These are phyloP conservation scores for Philaenus spumarius DNA, from an alignment of 1,140 invertebrate genomes.

Conservation along the genomic window DNA sequence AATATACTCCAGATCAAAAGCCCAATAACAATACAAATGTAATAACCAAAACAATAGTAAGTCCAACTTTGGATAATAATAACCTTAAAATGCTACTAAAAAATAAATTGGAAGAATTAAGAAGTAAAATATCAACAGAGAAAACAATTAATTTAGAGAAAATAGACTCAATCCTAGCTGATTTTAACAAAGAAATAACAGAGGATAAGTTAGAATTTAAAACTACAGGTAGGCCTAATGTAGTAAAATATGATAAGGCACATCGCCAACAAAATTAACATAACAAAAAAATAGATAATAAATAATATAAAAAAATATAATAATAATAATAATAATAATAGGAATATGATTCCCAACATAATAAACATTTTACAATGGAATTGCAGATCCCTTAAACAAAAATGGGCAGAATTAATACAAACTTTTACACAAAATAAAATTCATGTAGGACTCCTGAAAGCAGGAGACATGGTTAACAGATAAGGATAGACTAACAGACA, in stretches of 20 bases:
- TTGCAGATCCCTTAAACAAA: not conserved
- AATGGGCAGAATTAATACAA: not conserved
- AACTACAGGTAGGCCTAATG: not conserved
- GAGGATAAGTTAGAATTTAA: not conserved
- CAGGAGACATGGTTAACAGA: not conserved
- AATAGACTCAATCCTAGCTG: too few relatives aligned
- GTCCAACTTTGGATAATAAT: too few relatives aligned
- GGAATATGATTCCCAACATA: not conserved
- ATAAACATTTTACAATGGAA: not conserved
- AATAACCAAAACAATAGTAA: too few relatives aligned
- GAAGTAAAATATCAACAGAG: too few relatives aligned
- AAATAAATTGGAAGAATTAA: too few relatives aligned
- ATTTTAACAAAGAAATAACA: not conserved
- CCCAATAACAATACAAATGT: too few relatives aligned
- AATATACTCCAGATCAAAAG: too few relatives aligned
- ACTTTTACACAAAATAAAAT: not conserved
- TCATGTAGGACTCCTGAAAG: not conserved
- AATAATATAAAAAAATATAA: not conserved
- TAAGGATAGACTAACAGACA: not conserved
- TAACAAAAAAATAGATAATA: not conserved
- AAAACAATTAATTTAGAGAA: too few relatives aligned
- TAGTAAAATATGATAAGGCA: not conserved
- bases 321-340: not conserved
- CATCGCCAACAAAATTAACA: too few relatives aligned
- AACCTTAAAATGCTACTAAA: too few relatives aligned